phyloP scores from a whole-genome alignment of 2,888 invertebrate species.

The Polydrusus tereticollis region DNA sequence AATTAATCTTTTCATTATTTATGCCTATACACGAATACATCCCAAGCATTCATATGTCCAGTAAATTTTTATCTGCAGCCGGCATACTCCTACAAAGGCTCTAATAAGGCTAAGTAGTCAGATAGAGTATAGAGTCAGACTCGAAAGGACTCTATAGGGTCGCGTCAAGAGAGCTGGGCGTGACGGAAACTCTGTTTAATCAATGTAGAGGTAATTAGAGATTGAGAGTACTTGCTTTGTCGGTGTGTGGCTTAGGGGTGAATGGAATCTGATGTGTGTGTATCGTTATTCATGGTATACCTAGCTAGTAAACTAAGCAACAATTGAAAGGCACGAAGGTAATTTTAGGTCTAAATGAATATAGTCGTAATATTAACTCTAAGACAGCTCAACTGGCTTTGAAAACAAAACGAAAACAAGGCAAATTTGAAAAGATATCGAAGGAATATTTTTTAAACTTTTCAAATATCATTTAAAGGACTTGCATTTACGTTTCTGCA shows the following conservation, averaged over 20 bases:
- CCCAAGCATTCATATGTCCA: background rate
- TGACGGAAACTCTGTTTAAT: conserved; percentile 44
- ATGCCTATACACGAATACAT: background rate
- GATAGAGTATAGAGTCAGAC: conserved; percentile 11
- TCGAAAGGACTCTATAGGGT: conserved; percentile 22
- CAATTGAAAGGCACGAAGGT: too few species aligned
- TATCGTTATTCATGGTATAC: background rate
- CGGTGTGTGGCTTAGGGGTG: conserved; percentile 21
- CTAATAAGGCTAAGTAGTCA: conserved; percentile 37
- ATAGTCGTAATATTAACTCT: too few species aligned
- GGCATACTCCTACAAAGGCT: conserved; percentile 31
- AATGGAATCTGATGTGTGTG: conserved; percentile 24
- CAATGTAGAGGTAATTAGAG: conserved; percentile 48
- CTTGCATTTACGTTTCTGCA: too few species aligned
- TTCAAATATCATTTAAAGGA: too few species aligned
- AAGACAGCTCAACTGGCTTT: too few species aligned
- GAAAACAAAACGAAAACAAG: too few species aligned
- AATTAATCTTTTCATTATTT: background rate
- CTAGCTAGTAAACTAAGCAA: too few species aligned
- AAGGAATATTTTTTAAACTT: too few species aligned
- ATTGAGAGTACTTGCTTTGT: conserved; percentile 43
- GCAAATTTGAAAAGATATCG: too few species aligned
- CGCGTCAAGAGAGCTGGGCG: conserved; percentile 25
- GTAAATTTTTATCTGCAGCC: conserved; percentile 4
- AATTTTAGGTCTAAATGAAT: too few species aligned